phyloP scores from a whole-genome alignment of 92 coral and sea anemone species.

The Meandrina meandrites region DNA sequence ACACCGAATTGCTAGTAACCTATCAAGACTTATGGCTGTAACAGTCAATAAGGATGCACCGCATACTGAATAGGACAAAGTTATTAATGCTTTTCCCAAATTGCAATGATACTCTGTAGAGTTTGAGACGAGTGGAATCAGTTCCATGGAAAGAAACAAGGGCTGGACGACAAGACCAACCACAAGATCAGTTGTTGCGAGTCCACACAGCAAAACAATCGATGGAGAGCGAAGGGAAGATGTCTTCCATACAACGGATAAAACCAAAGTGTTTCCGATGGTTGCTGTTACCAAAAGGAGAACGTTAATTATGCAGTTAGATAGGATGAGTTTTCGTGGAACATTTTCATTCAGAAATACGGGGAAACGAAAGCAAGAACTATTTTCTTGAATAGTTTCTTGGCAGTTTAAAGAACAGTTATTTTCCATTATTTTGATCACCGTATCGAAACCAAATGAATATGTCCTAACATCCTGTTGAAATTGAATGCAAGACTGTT shows the following conservation, averaged over 20 bases:
- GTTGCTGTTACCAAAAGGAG: background rate
- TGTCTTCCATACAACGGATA: background rate
- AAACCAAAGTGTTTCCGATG: background rate
- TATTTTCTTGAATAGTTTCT: background rate
- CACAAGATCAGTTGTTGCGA: background rate
- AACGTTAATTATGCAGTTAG: no score
- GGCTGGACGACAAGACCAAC: conserved; percentile 16
- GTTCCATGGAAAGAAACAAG: background rate
- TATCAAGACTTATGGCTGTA: no score
- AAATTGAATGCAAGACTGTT: no score
- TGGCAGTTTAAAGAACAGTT: background rate
- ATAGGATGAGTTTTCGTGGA: background rate
- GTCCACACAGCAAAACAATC: conserved; percentile 5
- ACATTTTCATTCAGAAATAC: background rate
- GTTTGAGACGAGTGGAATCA: background rate
- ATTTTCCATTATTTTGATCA: background rate
- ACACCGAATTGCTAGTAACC: no score
- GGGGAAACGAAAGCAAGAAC: background rate
- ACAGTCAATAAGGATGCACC: no score
- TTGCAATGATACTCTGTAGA: background rate
- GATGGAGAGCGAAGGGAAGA: conserved; percentile 3
- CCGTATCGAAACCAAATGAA: background rate
- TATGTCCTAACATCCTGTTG: no score
- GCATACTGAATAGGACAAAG: no score
- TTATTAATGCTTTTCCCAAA: background rate